These are phyloP conservation scores for Pseudolaguvia tuberculata DNA, from an alignment of 2,113 vertebrate species.

Conservation along the genomic window DNA sequence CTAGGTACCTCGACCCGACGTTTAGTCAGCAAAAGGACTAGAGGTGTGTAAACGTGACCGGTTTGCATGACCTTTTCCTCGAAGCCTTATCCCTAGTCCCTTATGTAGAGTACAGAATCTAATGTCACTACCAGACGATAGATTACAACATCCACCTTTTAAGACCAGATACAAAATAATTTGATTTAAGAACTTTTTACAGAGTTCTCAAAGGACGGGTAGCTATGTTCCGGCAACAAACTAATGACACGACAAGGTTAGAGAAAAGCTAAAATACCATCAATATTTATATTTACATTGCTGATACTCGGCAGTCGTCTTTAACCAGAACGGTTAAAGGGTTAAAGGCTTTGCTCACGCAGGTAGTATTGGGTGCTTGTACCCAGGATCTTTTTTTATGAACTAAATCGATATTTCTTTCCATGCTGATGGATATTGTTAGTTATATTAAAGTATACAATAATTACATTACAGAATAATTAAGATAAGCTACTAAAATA, in stretches of 20 bases:
- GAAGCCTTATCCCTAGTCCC: constrained; percentile 5
- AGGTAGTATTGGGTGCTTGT: no score
- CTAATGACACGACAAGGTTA: background rate
- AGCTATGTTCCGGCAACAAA: background rate
- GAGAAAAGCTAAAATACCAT: no score
- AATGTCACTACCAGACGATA: background rate
- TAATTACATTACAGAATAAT: no score
- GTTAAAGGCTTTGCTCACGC: no score
- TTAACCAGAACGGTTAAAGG: no score
- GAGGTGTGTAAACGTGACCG: constrained; percentile 10
- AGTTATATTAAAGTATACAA: no score
- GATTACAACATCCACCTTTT: background rate
- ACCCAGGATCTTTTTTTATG: no score
- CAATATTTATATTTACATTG: background rate
- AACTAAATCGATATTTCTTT: no score
- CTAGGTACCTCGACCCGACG: background rate
- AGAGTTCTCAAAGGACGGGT: background rate
- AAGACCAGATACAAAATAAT: no score
- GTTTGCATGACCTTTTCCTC: constrained; percentile 13
- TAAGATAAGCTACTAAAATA: no score
- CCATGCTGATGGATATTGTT: no score
- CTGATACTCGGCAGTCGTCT: background rate
- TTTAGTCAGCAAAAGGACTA: constrained; percentile 5
- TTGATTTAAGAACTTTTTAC: no score
- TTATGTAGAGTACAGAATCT: constrained; percentile 20